A percentile compares a stretch with the other conserved stretches of the same genome.
These are phyloP conservation scores for Miltochrista miniata DNA, from an alignment of 2,888 invertebrate species.

Conservation along the genomic window DNA sequence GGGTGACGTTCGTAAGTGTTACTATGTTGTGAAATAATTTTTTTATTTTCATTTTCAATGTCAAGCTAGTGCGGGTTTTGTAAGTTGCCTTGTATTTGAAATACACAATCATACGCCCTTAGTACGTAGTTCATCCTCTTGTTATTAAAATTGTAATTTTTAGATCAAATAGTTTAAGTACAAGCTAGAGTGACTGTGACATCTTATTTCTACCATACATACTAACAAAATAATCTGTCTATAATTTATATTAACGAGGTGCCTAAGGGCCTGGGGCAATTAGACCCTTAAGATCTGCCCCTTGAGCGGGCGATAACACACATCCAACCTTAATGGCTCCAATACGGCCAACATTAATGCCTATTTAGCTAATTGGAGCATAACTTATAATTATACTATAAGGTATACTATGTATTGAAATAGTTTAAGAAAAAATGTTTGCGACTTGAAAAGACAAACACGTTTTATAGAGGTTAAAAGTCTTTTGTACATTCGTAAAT, in stretches of 20 bases:
- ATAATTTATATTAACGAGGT: conserved; percentile 50
- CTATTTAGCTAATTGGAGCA: conserved; percentile 34
- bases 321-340: conserved; percentile 36
- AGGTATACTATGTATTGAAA: conserved; percentile 12
- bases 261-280: conserved; percentile 35
- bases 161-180: not conserved
- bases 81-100: too few relatives aligned
- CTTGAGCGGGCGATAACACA: conserved; percentile 41
- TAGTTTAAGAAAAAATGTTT: too few relatives aligned
- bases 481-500: too few relatives aligned
- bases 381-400: conserved; percentile 20
- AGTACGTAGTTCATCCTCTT: too few relatives aligned
- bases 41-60: too few relatives aligned
- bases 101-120: too few relatives aligned
- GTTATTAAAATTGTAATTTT: not conserved
- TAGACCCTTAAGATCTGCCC: conserved; percentile 47
- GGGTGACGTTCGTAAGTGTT: too few relatives aligned
- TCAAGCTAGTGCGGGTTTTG: too few relatives aligned
- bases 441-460: too few relatives aligned
- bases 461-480: too few relatives aligned
- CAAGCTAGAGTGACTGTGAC: not conserved
- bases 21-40: too few relatives aligned
- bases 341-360: conserved; percentile 26
- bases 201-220: conserved; percentile 7
- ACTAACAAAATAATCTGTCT: conserved; percentile 16